Base-by-base conservation (phyloP, 2,888 invertebrate species). In the Cheilosia vulpina region DNA sequence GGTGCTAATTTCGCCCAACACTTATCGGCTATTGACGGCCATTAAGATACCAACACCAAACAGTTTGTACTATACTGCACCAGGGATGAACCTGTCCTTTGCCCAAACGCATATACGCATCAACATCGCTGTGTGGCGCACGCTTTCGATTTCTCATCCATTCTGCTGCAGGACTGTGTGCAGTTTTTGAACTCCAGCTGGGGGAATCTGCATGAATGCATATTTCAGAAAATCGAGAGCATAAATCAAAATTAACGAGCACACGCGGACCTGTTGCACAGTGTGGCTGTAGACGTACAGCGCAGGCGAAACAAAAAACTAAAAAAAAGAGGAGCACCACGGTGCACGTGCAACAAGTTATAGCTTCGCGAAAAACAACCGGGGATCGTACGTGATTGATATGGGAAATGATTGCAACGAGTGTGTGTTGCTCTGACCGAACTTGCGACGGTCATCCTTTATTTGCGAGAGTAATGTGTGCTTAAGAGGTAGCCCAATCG, bases 171-270 rank as follows among this genome's bases (percentile, higher is more conserved):
- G 34, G 52, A 55, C 21, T 57, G 38, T 24, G 50, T 45, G 34
- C 38, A 13, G 38, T 38, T 58, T 38, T 58, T 58, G 73, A 79
- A 68, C 79, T 83, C 83, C 78, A 83, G 79, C 83, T 83, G 83
- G 43, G 83, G 72, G 73, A 79, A 83, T 83, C 83, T 83, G 83
- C 79, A 79, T 83, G 83, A 47, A 79, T 79, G 79, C 66, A 79
- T 83, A 79, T 73, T 83, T 83, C 83, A 83, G 73, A 68, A 83
- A 79, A 83, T 83, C 73, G 78, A 73, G 83, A 63, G 38, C 17
- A 83, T 83, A 83, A 83, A 83, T 83, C 83, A 83, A 83, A 83
- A 79, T 79, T 83, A 83, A 83, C 83, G 83, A 83, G 79, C 83
- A 79, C 83, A 83, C 78, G 73, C 78, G 73, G 78, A 83, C 83